Conservation (phyloP, 1,140 invertebrate genomes). For the Pachypsylla venusta region DNA sequence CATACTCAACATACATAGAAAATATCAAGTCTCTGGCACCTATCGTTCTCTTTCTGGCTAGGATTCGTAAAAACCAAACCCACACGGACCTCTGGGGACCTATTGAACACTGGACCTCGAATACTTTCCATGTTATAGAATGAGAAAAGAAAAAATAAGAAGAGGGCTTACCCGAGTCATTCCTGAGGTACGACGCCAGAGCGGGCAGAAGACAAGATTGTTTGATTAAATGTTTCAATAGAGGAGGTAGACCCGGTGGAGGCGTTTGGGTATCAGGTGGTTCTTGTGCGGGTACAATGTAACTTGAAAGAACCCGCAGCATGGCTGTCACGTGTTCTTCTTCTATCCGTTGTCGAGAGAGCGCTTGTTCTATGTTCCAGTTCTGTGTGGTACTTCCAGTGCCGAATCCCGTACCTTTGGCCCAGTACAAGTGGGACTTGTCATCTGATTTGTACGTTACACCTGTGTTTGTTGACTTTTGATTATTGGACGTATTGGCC, state of each 20-base stretch:
- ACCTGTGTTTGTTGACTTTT: not conserved
- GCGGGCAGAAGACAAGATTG: slow-evolving; percentile 74
- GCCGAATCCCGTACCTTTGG: slow-evolving; percentile 85
- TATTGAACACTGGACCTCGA: not conserved
- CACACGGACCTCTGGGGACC: not conserved
- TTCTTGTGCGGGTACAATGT: not conserved
- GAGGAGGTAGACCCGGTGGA: slow-evolving; percentile 45
- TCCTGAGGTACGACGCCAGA: slow-evolving; percentile 78
- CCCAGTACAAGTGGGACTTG: slow-evolving; percentile 83
- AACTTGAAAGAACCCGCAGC: slow-evolving; percentile 36
- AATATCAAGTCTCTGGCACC: too few relatives aligned
- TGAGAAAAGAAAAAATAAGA: slow-evolving; percentile 8
- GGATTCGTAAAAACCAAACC: not conserved
- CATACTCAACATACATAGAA: too few relatives aligned
- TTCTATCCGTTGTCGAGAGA: slow-evolving; percentile 73
- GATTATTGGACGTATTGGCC: slow-evolving; percentile 15
- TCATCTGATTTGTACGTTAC: slow-evolving; percentile 36
- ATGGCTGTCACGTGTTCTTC: slow-evolving; percentile 84
- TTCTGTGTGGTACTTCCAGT: slow-evolving; percentile 87
- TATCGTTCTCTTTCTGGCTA: too few relatives aligned
- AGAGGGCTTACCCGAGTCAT: slow-evolving; percentile 58
- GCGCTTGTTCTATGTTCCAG: slow-evolving; percentile 88
- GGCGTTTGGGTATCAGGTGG: not conserved
- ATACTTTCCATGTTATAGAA: not conserved
- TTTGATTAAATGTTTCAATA: slow-evolving; percentile 58